A percentile compares a stretch with the other conserved stretches of the same genome.
Evolutionary conservation across 2,888 invertebrate genomes (phyloP).

Genomic region (Oligia latruncula): DNA sequence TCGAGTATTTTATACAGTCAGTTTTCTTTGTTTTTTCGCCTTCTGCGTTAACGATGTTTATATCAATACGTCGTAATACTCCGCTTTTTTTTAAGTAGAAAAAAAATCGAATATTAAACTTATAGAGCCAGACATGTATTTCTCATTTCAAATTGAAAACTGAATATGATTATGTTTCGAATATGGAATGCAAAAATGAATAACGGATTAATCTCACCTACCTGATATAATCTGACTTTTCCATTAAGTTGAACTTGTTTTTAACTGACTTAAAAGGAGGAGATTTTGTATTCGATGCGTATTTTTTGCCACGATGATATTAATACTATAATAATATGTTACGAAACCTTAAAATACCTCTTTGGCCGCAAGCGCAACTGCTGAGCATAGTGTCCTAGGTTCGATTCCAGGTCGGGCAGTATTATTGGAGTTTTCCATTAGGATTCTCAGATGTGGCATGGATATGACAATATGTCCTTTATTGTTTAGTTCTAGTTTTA

Average conservation of each 20-base stretch:
- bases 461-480: too few species aligned
- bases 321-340: not conserved
- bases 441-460: too few species aligned
- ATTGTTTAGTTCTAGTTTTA: too few species aligned
- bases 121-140: not conserved
- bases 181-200: conserved; percentile 37
- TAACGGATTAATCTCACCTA: conserved; percentile 51
- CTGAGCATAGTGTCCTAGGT: too few species aligned
- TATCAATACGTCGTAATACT: not conserved
- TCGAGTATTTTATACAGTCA: not conserved
- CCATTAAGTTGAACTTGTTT: conserved; percentile 40
- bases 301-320: conserved; percentile 7
- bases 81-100: too few species aligned
- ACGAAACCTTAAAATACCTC: not conserved
- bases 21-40: not conserved
- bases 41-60: not conserved
- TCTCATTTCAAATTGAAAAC: conserved; percentile 13
- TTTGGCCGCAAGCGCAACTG: too few species aligned
- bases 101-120: not conserved
- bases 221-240: conserved; percentile 43
- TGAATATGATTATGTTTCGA: conserved; percentile 34
- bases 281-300: not conserved
- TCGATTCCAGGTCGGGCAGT: too few species aligned
- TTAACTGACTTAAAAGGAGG: not conserved
- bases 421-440: too few species aligned